Percentiles rank a stretch among this genome's conserved stretches.
Conservation (phyloP, 2,113 vertebrate species). For the Microtus pennsylvanicus region DNA sequence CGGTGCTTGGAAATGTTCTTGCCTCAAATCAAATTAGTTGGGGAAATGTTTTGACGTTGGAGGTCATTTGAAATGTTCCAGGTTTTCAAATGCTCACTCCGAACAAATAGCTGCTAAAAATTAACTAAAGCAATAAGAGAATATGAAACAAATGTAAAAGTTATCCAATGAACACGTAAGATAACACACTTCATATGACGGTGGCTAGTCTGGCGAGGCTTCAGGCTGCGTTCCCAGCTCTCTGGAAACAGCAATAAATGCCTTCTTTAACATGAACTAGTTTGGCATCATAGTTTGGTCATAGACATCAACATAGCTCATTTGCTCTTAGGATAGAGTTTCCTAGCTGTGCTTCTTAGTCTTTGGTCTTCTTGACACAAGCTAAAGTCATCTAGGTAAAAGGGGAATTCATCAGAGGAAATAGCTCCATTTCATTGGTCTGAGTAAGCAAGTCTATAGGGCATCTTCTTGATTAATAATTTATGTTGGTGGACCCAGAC, state of each 20-base stretch:
- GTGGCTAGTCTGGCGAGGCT: not conserved
- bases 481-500: not conserved
- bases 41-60: not conserved
- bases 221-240: not conserved
- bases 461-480: not conserved
- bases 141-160: not conserved
- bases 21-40: conserved; percentile 38
- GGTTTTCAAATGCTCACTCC: conserved; percentile 2
- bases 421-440: not conserved
- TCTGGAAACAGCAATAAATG: not conserved
- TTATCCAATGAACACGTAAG: not conserved
- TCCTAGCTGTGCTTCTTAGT: not conserved
- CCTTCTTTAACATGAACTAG: not conserved
- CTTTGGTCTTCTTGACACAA: not conserved
- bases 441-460: not conserved
- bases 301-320: not conserved
- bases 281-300: not conserved
- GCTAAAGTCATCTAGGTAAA: not conserved
- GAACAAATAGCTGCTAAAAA: not conserved
- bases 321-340: conserved; percentile 2
- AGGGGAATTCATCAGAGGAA: not conserved
- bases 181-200: not conserved
- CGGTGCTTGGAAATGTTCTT: not conserved
- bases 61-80: not conserved
- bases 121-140: not conserved